These are phyloP conservation scores for Mesorhabditis belari DNA, from an alignment of 2,888 invertebrate genomes.

Conservation along the genomic window DNA sequence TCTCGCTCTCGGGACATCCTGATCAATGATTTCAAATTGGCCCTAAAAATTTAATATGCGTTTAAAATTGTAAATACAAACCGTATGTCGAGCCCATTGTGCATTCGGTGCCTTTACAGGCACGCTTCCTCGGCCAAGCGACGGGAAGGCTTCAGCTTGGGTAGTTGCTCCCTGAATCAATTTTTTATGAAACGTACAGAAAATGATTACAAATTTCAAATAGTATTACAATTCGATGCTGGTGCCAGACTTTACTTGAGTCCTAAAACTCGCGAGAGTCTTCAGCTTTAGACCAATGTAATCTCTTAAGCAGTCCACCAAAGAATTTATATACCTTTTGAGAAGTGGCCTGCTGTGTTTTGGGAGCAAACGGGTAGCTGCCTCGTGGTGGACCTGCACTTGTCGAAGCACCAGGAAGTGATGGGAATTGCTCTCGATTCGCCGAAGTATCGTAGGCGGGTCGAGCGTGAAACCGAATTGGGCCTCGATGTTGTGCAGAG, in stretches of 20 bases:
- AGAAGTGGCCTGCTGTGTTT: too few relatives aligned
- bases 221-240: too few relatives aligned
- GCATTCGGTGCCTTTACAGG: neutral
- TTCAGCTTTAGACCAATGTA: too few relatives aligned
- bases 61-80: too few relatives aligned
- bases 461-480: slow-evolving; percentile 6
- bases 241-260: too few relatives aligned
- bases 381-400: slow-evolving; percentile 7
- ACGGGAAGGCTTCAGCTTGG: slow-evolving; percentile 21
- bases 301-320: too few relatives aligned
- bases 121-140: slow-evolving; percentile 11
- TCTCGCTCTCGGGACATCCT: slow-evolving; percentile 8
- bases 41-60: slow-evolving; percentile 6
- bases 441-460: slow-evolving; percentile 9
- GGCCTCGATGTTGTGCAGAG: slow-evolving; percentile 27
- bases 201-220: too few relatives aligned
- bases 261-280: too few relatives aligned
- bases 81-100: neutral
- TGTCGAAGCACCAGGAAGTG: slow-evolving; percentile 11
- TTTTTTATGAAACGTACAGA: too few relatives aligned
- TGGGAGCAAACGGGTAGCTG: too few relatives aligned
- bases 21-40: slow-evolving; percentile 12
- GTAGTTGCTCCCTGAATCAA: neutral
- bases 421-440: slow-evolving; percentile 21
- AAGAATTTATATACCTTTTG: too few relatives aligned